Evolutionary conservation across 1,140 invertebrate species (phyloP), one percentile per base, ranked within the genome.

Genomic region (Drosophila jambulina): DNA sequence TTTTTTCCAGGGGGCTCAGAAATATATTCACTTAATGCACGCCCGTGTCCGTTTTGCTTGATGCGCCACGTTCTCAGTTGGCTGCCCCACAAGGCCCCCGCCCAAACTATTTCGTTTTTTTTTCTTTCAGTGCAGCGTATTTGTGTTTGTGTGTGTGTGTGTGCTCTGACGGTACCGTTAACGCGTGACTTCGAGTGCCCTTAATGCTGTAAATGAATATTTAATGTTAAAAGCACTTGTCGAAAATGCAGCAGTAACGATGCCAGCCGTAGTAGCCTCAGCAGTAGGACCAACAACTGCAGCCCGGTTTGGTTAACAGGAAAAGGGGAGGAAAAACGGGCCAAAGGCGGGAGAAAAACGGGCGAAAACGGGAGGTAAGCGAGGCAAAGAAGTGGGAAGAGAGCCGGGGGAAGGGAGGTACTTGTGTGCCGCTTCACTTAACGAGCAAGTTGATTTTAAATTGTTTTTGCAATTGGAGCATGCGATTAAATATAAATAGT

Each of bases 131-230:
- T 45, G 48, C 62, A 68, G 48, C 65, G 32, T 69, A 43, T 54
- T 69, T 72, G 45, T 49, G 23, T 36, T 40, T 69, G 58, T 64
- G 25, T 67, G 43, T 63, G 32, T 59, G 56, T 63, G 48, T 69
- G 65, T 23, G 53, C 68, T 51, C 54, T 72, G 68, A 48, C 67
- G 68, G 70, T 72, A 74, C 84, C 85, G 85, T 90, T 90, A 90
- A 90, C 85, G 85, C 85, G 85, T 90, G 85, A 90, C 85, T 90
- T 90, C 85, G 78, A 90, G 85, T 90, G 86, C 85, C 85, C 85
- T 90, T 90, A 90, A 90, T 90, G 85, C 85, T 90, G 85, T 90
- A 90, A 90, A 90, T 90, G 85, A 90, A 90, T 90, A 90, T 90
- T 90, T 90, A 90, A 90, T 90, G 85, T 90, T 90, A 90, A 90